A percentile compares a stretch with the other conserved stretches of the same genome.
Conservation (phyloP, 2,113 vertebrate species). For the Orcinus orca region DNA sequence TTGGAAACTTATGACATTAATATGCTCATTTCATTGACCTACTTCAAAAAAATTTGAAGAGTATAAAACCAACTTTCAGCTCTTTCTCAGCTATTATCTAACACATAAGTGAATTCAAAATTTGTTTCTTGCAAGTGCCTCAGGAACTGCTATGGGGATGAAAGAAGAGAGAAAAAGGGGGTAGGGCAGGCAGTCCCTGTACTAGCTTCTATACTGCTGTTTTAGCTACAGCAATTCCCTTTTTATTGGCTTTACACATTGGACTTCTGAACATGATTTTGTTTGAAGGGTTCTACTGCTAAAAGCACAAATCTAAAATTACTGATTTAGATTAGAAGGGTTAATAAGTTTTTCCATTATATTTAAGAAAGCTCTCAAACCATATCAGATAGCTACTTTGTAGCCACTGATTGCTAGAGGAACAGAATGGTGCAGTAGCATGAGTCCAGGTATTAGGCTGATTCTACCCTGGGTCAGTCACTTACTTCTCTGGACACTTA, state of each 20-base stretch:
- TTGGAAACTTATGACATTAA: not conserved
- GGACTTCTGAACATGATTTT: not conserved
- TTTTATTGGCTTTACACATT: not conserved
- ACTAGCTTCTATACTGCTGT: not conserved
- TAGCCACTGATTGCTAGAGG: not conserved
- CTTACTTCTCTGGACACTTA: not conserved
- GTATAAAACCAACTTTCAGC: not conserved
- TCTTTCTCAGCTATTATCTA: not conserved
- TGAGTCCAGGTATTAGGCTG: not conserved
- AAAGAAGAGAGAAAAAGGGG: not conserved
- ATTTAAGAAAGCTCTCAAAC: not conserved
- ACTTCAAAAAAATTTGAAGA: not conserved
- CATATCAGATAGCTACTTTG: not conserved
- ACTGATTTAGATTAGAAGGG: not conserved
- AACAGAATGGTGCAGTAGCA: not conserved
- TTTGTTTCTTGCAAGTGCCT: not conserved
- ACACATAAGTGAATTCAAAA: slow-evolving; percentile 1
- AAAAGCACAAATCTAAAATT: not conserved
- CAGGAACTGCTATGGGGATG: not conserved
- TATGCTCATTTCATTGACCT: not conserved
- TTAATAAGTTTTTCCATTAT: not conserved
- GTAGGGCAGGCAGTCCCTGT: not conserved
- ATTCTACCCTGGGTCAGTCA: not conserved
- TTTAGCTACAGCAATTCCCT: not conserved
- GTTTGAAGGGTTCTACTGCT: not conserved